Conservation (phyloP, 1,140 invertebrate species). For the Ruditapes philippinarum region DNA sequence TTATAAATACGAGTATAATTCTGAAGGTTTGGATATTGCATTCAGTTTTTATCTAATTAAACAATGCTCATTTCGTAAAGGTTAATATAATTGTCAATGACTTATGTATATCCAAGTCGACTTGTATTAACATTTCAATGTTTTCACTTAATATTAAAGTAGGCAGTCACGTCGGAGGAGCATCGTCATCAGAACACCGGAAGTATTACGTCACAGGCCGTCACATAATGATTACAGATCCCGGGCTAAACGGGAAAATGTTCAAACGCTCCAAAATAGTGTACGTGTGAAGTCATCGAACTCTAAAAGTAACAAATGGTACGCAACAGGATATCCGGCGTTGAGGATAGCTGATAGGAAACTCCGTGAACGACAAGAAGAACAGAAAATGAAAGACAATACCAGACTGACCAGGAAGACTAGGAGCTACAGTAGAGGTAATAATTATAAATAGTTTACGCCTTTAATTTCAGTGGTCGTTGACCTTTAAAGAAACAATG, state of each 20-base stretch:
- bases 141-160: too few relatives aligned
- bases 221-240: not conserved
- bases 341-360: slow-evolving; percentile 13
- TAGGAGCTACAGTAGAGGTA: slow-evolving; percentile 50
- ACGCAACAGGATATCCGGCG: not conserved
- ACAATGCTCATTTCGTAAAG: too few relatives aligned
- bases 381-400: not conserved
- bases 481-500: too few relatives aligned
- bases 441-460: too few relatives aligned
- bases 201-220: not conserved
- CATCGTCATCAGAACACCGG: not conserved
- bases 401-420: not conserved
- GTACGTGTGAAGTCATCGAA: not conserved
- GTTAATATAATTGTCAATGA: too few relatives aligned
- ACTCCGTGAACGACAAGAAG: not conserved
- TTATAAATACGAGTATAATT: too few relatives aligned
- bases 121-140: too few relatives aligned
- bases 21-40: too few relatives aligned
- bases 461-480: too few relatives aligned
- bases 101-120: too few relatives aligned
- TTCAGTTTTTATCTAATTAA: too few relatives aligned
- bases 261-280: not conserved
- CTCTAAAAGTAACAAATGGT: not conserved
- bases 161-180: not conserved
- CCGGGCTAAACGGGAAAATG: not conserved